Base-by-base conservation (phyloP, 2,113 vertebrate species). In the Cololabis saira region DNA sequence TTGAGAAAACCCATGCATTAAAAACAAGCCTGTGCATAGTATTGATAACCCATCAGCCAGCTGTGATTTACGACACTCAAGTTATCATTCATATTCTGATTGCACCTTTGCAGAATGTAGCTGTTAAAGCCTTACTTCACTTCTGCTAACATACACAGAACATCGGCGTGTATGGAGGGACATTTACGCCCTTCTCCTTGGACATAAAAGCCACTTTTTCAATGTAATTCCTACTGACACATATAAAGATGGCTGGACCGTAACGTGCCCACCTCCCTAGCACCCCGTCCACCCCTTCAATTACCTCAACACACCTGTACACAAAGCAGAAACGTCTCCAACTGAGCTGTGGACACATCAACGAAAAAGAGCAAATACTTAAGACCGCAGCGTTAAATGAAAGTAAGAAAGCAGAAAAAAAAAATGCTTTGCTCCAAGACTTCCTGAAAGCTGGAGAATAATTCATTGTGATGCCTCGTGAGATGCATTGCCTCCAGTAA, bases 161-260 rank as follows among this genome's bases (percentile, higher is more conserved):
- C 49, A n/a, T 63, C 67, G 27, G 56, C 54, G 45, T 19, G 64
- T 42, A 71, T 49, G 14, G 27, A 67, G 56, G 50, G 45, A 27
- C 15, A 64, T 56, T 51, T 14, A 10, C 71, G 18, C 24, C 21
- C 17, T 42, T 57, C 72, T 71, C 74, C 47, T 3, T 68, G 65
- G 70, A 64, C 63, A 65, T 5, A 49, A 76, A n/a, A 73, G 45
- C 60, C 58, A 71, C 65, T 88, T 74, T 76, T 83, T 71, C 78
- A 79, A 68, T 55, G 63, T 88, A 84, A 91, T 88, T 87, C 85
- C 74, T 61, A n/a, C 62, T 74, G 86, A 86, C 82, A 85, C 48
- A 57, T 60, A 87, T 76, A 85, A 88, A 83, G 78, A 81, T 64
- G 70, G 73, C 71, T 72, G 71, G 43, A 81, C 83, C 73, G 72